A percentile compares a stretch with the other conserved stretches of the same genome.
Conservation (phyloP, 2,113 vertebrate genomes). For the Hyla sarda region DNA sequence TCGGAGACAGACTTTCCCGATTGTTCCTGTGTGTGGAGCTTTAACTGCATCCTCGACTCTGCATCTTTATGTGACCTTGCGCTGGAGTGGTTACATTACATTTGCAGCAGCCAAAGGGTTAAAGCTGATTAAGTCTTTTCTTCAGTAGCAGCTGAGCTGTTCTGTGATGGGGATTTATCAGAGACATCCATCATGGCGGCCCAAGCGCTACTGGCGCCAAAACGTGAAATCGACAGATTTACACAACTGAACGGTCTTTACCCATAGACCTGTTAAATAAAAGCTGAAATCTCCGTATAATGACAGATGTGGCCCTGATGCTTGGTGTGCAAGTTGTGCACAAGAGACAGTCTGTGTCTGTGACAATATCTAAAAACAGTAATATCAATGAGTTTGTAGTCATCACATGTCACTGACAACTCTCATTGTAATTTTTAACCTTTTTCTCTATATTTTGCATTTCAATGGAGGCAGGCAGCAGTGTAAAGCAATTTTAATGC, state of each 20-base stretch:
- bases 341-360: too few species aligned
- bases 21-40: slow-evolving; percentile 51
- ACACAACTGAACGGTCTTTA: neutral
- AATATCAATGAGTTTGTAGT: too few species aligned
- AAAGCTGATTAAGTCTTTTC: slow-evolving; percentile 12
- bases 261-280: neutral
- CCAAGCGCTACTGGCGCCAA: neutral
- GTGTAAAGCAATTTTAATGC: too few species aligned
- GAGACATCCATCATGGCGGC: neutral
- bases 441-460: too few species aligned
- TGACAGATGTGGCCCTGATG: neutral
- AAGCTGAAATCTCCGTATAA: neutral
- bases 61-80: neutral
- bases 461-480: too few species aligned
- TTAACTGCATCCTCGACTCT: slow-evolving; percentile 29
- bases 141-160: slow-evolving; percentile 22
- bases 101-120: neutral
- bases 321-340: too few species aligned
- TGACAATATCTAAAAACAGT: too few species aligned
- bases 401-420: too few species aligned
- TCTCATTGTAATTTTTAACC: too few species aligned
- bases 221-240: slow-evolving; percentile 1
- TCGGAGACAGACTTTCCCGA: slow-evolving; percentile 33
- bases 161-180: slow-evolving; percentile 26
- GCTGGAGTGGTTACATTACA: neutral